Conservation (phyloP, 2,113 vertebrate species). For the Diphyllodes magnificus region DNA sequence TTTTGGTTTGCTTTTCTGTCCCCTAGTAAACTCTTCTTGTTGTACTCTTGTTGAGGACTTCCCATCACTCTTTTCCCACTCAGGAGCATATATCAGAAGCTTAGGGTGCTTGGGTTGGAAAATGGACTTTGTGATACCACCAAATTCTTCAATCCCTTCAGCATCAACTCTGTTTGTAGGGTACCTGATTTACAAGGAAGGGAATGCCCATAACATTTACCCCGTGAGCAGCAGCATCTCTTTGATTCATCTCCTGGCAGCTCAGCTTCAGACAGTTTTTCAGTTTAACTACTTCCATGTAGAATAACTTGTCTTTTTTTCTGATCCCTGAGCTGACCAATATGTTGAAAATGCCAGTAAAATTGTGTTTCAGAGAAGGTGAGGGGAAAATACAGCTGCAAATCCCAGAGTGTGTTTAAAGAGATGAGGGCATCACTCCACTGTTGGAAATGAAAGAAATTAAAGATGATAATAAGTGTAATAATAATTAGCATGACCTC, state of each 20-base stretch:
- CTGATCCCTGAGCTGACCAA: not conserved
- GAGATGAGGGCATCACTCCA: not conserved
- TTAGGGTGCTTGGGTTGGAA: not conserved
- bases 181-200: not conserved
- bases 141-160: not conserved
- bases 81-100: not conserved
- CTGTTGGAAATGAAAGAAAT: not conserved
- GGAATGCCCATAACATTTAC: not conserved
- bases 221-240: not conserved
- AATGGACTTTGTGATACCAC: not conserved
- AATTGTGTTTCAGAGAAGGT: not conserved
- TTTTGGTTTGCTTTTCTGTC: not conserved
- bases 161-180: not conserved
- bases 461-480: not conserved
- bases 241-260: not conserved
- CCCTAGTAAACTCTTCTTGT: fast-evolving
- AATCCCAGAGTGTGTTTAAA: not conserved
- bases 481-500: not conserved
- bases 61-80: not conserved
- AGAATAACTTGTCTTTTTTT: not conserved
- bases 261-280: not conserved
- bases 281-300: not conserved
- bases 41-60: not conserved
- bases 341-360: not conserved
- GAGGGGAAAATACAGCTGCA: not conserved